phyloP scores from a whole-genome alignment of 2,888 invertebrate genomes.

The Drosophila paracracens region DNA sequence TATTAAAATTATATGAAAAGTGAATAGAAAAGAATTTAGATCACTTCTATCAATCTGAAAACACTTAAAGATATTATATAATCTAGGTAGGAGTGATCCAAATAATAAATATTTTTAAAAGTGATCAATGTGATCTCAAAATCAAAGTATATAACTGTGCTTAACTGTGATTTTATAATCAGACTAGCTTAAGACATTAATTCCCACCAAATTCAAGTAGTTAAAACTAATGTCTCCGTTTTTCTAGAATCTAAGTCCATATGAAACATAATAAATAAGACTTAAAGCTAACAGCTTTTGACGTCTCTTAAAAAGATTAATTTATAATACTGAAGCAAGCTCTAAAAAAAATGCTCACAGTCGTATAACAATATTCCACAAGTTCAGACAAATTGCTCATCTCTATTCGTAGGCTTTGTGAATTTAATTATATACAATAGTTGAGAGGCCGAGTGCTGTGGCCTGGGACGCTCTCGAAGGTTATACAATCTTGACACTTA shows the following conservation, averaged over 20 bases:
- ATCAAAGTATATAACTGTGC: background rate
- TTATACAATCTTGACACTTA: constrained; percentile 80
- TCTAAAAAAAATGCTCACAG: background rate
- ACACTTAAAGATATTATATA: background rate
- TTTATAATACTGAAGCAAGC: background rate
- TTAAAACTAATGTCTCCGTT: background rate
- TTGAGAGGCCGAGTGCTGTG: constrained; percentile 26
- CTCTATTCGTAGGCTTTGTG: constrained; percentile 43
- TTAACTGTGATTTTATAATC: background rate
- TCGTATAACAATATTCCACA: background rate
- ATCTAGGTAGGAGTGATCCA: background rate
- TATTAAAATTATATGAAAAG: background rate
- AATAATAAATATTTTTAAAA: background rate
- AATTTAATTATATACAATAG: constrained; percentile 61
- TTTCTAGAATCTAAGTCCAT: background rate
- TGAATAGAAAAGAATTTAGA: background rate
- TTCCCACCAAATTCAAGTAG: background rate
- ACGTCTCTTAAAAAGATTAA: background rate
- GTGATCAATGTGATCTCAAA: background rate
- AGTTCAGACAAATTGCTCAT: constrained; percentile 32
- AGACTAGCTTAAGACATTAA: background rate
- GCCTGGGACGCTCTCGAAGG: constrained; percentile 66
- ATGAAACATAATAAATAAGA: background rate
- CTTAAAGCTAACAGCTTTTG: background rate
- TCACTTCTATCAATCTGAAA: background rate